Evolutionary conservation across 2,797 vertebrate genomes (phyloP), one percentile per base, ranked within the genome.

Genomic region (Paguma larvata): DNA sequence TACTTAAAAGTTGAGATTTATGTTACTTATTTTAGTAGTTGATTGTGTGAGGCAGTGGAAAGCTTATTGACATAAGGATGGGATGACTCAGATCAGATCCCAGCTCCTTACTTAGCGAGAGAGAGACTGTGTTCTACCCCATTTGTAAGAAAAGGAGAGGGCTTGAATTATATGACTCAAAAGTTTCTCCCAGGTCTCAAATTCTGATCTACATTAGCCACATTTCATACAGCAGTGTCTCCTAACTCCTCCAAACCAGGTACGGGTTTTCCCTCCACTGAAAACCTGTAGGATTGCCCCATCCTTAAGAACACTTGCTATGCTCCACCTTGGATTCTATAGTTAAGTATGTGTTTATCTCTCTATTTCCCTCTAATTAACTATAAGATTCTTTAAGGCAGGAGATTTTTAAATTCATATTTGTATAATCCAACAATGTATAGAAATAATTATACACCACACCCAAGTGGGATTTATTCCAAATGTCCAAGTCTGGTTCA

Each of bases 1-100:
- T 83, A 92, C 82, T 96, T 97, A 92, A 97, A 96, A 97, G 92
- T 94, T 95, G 96, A 89, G 65, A 86, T 53, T 95, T 93, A 73
- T 73, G 68, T 94, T 95, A 86, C 80, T 68, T 86, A 23, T 70
- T 72, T 93, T 93, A 95, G 96, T 41, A 34, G 18, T 25, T 68
- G 78, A 48, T 62, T 87, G 77, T 41, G 32, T 72, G 85, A 92
- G 63, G 79, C 78, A 93, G 4, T 72, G n/a, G 38, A 68, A 96
- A 93, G 23, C 51, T 65, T 77, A 68, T 34, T 63, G 48, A 48
- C 34, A 21, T 18, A 38, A 77, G 15, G 41, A 38, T 32, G 23
- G 75, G 13, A 30, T 21, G 34, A 30, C 27, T 27, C 70, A 59
- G 53, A 48, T 68, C 72, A 59, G 85, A 89, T 82, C 6, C 19